These are phyloP conservation scores for Ophioninae sp. DNA, from an alignment of 2,888 invertebrate species.

Conservation along the genomic window DNA sequence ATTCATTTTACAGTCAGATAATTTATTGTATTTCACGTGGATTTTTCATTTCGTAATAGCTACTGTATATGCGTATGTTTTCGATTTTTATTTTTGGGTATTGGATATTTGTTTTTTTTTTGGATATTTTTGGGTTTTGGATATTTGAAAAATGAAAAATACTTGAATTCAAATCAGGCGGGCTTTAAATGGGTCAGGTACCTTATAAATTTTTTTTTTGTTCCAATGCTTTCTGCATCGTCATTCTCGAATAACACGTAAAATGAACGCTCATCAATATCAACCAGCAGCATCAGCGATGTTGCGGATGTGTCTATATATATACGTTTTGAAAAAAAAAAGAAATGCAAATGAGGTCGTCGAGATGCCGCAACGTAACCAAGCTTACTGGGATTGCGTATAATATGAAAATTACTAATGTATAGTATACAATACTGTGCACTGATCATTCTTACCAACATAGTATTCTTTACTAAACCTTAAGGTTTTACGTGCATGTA, in stretches of 20 bases:
- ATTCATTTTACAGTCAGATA: too few relatives aligned
- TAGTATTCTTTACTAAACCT: not conserved
- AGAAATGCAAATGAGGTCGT: constrained; percentile 29
- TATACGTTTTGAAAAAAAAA: constrained; percentile 16
- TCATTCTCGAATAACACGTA: constrained; percentile 33
- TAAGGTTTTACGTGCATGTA: not conserved
- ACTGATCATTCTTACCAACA: not conserved
- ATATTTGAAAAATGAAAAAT: too few relatives aligned
- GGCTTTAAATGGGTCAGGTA: too few relatives aligned
- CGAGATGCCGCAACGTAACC: constrained; percentile 31
- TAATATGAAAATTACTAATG: constrained; percentile 4
- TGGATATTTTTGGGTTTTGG: too few relatives aligned
- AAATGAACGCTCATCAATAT: constrained; percentile 33
- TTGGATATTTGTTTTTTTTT: too few relatives aligned
- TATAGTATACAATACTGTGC: constrained; percentile 14
- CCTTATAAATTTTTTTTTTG: too few relatives aligned
- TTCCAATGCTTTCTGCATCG: constrained; percentile 56
- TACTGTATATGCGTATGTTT: too few relatives aligned
- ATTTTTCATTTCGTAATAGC: too few relatives aligned
- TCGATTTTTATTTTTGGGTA: too few relatives aligned
- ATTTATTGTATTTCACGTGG: too few relatives aligned
- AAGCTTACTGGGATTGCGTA: constrained; percentile 48
- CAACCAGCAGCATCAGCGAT: constrained; percentile 45
- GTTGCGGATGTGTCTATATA: constrained; percentile 35
- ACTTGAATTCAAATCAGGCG: too few relatives aligned